Percentiles rank a stretch among this genome's conserved stretches.
Evolutionary conservation across 1,140 invertebrate species (phyloP).

Genomic region (Achatina immaculata): DNA sequence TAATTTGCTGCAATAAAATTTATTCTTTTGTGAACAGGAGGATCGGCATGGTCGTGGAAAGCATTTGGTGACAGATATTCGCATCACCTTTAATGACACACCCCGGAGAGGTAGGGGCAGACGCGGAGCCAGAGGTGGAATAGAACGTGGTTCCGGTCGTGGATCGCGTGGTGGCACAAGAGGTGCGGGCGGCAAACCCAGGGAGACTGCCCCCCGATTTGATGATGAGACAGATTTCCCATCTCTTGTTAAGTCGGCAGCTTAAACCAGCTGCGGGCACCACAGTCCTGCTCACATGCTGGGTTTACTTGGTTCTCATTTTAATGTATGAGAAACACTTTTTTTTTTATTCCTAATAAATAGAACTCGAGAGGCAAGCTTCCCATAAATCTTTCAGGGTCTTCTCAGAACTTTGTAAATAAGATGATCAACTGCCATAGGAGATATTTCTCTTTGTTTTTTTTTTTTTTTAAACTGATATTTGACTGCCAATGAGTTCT

Average conservation of each 20-base stretch:
- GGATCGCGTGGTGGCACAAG: slow-evolving; percentile 52
- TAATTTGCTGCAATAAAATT: too few species aligned
- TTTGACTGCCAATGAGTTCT: too few species aligned
- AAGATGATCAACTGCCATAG: slow-evolving; percentile 17
- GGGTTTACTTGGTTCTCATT: background rate
- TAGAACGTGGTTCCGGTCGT: slow-evolving; percentile 40
- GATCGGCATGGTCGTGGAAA: slow-evolving; percentile 51
- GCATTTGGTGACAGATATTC: slow-evolving; percentile 56
- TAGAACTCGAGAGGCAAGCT: background rate
- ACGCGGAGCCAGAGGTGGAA: slow-evolving; percentile 48
- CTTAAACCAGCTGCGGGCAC: slow-evolving; percentile 50
- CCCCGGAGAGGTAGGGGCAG: slow-evolving; percentile 56
- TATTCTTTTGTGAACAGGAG: slow-evolving; percentile 7
- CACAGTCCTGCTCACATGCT: background rate
- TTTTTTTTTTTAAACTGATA: background rate
- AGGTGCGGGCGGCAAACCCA: slow-evolving; percentile 47
- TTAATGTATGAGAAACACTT: slow-evolving; percentile 3
- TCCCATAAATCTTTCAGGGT: background rate
- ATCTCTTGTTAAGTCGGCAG: slow-evolving; percentile 69
- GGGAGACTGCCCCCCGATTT: slow-evolving; percentile 87
- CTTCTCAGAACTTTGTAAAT: slow-evolving; percentile 20
- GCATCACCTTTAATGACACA: slow-evolving; percentile 65
- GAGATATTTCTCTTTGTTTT: background rate
- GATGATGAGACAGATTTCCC: slow-evolving; percentile 96
- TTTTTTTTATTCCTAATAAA: slow-evolving; percentile 10